Evolutionary conservation across 2,797 vertebrate genomes (phyloP), one percentile per base, ranked within the genome.

Genomic region (Melanotaenia boesemani): DNA sequence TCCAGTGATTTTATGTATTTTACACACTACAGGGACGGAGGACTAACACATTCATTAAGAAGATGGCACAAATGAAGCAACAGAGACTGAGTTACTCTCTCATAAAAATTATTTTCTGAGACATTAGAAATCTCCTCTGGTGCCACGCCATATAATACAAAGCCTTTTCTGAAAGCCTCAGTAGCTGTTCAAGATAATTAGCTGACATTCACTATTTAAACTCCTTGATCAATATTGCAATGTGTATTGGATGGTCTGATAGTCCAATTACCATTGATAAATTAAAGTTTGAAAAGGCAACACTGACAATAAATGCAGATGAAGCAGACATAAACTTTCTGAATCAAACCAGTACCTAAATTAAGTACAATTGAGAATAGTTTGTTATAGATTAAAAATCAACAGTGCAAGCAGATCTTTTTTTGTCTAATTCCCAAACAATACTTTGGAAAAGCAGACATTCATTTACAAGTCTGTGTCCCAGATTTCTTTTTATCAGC

Each of bases 391-490:
- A n/a, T 28, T 20, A 20, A 63, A 46, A 28, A 44, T 16, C 9
- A 28, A 44, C 22, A 11, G 15, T n/a, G 24, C 28, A 50, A 46
- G 24, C 13, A 50, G 30, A 24, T 9, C 48, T 36, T 2, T 24
- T 39, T 30, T 37, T 9, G 15, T 70, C 56, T 32, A 15, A 48
- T 28, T 68, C 18, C 1, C 5, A 28, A 58, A 76, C 3, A 71
- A 59, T 44, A 16, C 74, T 68, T 66, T 48, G 5, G 6, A 34
- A 70, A 58, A 73, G 39, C 28, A 65, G 60, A 41, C 13, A 2
- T 60, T 73, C 3, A 41, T 75, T 76, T 76, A 55, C 60, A 84
- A 57, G 61, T 76, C 39, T 70, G 55, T 69, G 78, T 75, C 77
- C 81, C 64, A 79, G 75, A 87, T 83, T 77, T 59, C 8, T 20